Conservation (phyloP, 2,113 vertebrate genomes). For the Gadus chalcogrammus region DNA sequence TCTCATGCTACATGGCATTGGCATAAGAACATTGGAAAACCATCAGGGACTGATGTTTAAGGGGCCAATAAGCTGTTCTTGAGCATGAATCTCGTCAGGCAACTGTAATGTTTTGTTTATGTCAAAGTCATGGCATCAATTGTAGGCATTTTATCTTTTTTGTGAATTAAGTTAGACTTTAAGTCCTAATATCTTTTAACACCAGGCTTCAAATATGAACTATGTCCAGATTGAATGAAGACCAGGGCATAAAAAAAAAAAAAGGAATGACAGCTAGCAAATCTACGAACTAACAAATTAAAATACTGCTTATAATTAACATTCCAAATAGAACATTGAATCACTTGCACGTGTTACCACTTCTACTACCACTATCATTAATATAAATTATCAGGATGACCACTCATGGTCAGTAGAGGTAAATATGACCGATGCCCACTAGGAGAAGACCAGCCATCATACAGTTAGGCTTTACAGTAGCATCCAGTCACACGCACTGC, state of each 20-base stretch:
- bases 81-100: slow-evolving; percentile 5
- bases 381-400: slow-evolving; percentile 51
- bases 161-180: slow-evolving; percentile 5
- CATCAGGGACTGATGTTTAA: slow-evolving; percentile 28
- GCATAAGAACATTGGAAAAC: slow-evolving; percentile 31
- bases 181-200: not conserved
- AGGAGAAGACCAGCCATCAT: slow-evolving; percentile 46
- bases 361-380: slow-evolving; percentile 56
- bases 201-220: slow-evolving; percentile 14
- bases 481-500: slow-evolving; percentile 14
- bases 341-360: slow-evolving; percentile 48
- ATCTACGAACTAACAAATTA: slow-evolving; percentile 51
- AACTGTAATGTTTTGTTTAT: too few species aligned
- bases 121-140: too few species aligned
- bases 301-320: slow-evolving; percentile 44
- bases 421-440: slow-evolving; percentile 39
- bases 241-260: slow-evolving; percentile 16
- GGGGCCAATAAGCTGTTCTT: slow-evolving; percentile 26
- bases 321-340: slow-evolving; percentile 39
- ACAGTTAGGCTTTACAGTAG: slow-evolving; percentile 30
- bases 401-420: slow-evolving; percentile 43
- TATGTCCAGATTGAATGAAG: slow-evolving; percentile 22
- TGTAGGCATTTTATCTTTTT: not conserved
- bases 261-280: slow-evolving; percentile 43
- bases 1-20: slow-evolving; percentile 55